Evolutionary conservation across 2,113 vertebrate species (phyloP).

Genomic region (Gyps fulvus): DNA sequence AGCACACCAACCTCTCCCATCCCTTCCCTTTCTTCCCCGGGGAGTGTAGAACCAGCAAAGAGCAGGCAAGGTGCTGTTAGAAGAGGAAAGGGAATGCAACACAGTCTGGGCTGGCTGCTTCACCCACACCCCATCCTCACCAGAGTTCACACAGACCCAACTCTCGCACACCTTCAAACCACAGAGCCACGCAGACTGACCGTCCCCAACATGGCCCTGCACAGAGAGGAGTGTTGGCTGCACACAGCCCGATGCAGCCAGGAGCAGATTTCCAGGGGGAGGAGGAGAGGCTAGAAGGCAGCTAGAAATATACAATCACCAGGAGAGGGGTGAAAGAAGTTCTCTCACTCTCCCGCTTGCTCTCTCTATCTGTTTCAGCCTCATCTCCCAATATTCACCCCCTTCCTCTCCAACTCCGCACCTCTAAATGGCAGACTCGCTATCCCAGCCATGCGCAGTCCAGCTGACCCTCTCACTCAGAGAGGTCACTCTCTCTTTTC

Average conservation of each 20-base stretch:
- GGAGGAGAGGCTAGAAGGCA: conserved; percentile 31
- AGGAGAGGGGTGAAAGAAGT: conserved; percentile 20
- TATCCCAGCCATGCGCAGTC: background rate
- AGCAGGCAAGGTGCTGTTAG: conserved; percentile 59
- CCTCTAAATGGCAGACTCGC: background rate
- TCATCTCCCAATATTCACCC: background rate
- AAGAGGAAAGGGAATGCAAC: conserved; percentile 45
- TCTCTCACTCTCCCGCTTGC: background rate
- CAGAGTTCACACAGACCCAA: conserved; percentile 34
- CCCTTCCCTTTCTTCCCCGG: conserved; percentile 25
- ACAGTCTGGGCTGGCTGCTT: background rate
- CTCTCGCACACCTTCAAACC: conserved; percentile 19
- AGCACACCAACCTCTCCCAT: conserved; percentile 30
- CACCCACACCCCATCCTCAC: conserved; percentile 38
- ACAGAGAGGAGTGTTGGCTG: background rate
- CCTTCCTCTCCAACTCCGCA: background rate
- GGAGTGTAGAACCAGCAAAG: conserved; percentile 31
- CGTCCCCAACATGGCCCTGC: background rate
- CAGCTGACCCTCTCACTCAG: background rate
- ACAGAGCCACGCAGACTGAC: background rate
- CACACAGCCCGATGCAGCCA: background rate
- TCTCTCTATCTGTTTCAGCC: background rate
- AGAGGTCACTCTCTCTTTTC: background rate
- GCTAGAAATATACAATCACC: background rate
- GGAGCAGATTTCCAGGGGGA: background rate